These are phyloP conservation scores for Zosterops pallidus DNA, from an alignment of 2,113 vertebrate genomes.

Conservation along the genomic window DNA sequence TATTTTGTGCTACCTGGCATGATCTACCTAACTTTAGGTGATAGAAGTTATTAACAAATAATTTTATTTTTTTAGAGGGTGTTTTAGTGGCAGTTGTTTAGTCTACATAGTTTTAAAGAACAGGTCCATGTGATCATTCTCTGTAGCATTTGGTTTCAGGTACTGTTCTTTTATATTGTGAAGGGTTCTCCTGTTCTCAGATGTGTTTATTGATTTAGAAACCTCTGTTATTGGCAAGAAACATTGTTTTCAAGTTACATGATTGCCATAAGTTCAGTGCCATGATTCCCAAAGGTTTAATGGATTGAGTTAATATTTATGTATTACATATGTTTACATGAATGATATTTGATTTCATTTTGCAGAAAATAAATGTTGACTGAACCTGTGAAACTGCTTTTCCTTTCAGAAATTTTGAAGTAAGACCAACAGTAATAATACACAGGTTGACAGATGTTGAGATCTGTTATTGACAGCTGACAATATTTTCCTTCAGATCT, in stretches of 20 bases:
- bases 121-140: not conserved
- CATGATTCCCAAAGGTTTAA: conserved; percentile 51
- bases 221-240: not conserved
- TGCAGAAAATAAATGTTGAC: conserved; percentile 44
- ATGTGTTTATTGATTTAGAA: conserved; percentile 58
- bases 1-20: not conserved
- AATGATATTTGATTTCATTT: conserved; percentile 44
- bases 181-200: conserved; percentile 2
- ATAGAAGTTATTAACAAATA: not conserved
- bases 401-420: conserved; percentile 9
- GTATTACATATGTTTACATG: conserved; percentile 60
- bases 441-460: not conserved
- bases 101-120: not conserved
- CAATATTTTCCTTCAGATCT: not conserved
- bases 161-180: conserved; percentile 1
- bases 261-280: conserved; percentile 71
- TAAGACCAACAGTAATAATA: not conserved
- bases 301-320: conserved; percentile 34
- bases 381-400: conserved; percentile 16
- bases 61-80: conserved; percentile 16
- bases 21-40: not conserved
- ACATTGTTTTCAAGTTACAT: not conserved
- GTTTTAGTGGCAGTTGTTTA: not conserved
- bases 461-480: not conserved
- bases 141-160: not conserved